Evolutionary conservation across 2,888 invertebrate genomes (phyloP).

Genomic region (Pollenia labialis): DNA sequence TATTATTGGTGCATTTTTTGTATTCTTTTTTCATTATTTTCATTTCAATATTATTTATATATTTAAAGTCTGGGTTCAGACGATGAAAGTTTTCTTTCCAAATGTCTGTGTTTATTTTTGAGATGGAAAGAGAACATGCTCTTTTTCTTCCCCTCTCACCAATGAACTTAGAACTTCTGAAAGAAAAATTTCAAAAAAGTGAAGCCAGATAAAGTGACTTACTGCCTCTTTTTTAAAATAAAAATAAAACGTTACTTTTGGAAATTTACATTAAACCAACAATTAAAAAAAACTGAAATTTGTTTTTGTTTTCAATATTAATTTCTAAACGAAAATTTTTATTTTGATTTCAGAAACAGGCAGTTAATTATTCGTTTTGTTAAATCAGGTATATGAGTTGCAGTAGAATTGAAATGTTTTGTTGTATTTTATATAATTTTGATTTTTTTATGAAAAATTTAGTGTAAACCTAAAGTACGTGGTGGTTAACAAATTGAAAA

Average conservation of each 20-base stretch:
- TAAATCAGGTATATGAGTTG: slow-evolving; percentile 72
- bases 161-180: too few relatives aligned
- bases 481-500: slow-evolving; percentile 34
- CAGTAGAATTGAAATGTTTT: slow-evolving; percentile 60
- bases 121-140: too few relatives aligned
- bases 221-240: too few relatives aligned
- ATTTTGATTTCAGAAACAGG: too few relatives aligned
- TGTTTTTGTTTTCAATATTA: neutral
- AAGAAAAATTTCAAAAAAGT: too few relatives aligned
- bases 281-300: neutral
- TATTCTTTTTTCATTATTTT: slow-evolving; percentile 36
- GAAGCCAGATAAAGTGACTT: too few relatives aligned
- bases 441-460: slow-evolving; percentile 17
- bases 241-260: too few relatives aligned
- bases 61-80: slow-evolving; percentile 44
- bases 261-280: too few relatives aligned
- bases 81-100: too few relatives aligned
- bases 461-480: slow-evolving; percentile 37
- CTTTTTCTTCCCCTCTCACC: too few relatives aligned
- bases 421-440: slow-evolving; percentile 11
- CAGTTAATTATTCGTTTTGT: neutral
- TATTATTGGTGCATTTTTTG: slow-evolving; percentile 65
- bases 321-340: too few relatives aligned
- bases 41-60: slow-evolving; percentile 36
- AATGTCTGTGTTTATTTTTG: too few relatives aligned